A percentile compares a stretch with the other conserved stretches of the same genome.
Evolutionary conservation across 2,888 invertebrate genomes (phyloP).

Genomic region (Tridacna gigas): DNA sequence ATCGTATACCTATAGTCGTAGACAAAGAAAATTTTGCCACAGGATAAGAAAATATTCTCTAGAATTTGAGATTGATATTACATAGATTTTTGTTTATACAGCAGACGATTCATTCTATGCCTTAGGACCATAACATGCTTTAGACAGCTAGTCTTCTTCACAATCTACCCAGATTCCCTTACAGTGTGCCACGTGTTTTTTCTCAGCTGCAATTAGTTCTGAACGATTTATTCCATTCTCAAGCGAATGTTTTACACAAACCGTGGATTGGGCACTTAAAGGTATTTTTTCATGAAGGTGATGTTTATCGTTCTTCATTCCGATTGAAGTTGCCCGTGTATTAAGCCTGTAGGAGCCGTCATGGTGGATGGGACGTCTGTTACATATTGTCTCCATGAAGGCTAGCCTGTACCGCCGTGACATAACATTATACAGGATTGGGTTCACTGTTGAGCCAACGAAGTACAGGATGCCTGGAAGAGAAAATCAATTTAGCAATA

Average conservation of each 20-base stretch:
- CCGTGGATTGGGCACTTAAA: background rate
- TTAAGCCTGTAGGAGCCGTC: conserved; percentile 14
- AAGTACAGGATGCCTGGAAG: conserved; percentile 92
- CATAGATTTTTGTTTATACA: no score
- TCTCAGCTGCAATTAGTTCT: conserved; percentile 9
- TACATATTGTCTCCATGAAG: conserved; percentile 88
- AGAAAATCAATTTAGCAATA: background rate
- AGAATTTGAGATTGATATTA: no score
- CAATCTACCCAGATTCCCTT: background rate
- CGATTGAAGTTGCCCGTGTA: conserved; percentile 7
- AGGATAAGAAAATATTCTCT: no score
- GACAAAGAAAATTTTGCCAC: no score
- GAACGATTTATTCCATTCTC: conserved; percentile 11
- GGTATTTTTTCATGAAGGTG: conserved; percentile 2
- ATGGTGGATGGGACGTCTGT: conserved; percentile 19
- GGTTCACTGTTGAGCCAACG: conserved; percentile 96
- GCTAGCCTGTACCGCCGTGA: conserved; percentile 97
- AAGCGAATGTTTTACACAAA: conserved; percentile 15
- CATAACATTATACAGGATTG: conserved; percentile 96
- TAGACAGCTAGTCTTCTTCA: no score
- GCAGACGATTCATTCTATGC: no score
- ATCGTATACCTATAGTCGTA: no score
- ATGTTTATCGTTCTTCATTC: background rate
- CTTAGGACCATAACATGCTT: no score
- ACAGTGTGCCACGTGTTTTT: conserved; percentile 16